Evolutionary conservation across 2,888 invertebrate species (phyloP), one percentile per base, ranked within the genome.

Genomic region (Nineta flava): DNA sequence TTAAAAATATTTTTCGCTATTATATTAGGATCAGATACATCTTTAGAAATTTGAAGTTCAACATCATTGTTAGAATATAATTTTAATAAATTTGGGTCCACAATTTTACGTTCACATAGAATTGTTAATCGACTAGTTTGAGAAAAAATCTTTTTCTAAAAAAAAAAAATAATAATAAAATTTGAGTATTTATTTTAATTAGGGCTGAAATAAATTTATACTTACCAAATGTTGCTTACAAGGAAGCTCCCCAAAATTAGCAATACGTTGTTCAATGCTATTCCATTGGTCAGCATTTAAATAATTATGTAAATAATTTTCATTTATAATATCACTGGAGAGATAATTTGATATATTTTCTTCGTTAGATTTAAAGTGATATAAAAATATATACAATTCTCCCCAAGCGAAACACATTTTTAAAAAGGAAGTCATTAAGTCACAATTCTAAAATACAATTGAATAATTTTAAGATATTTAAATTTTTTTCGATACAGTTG

Each of bases 141-240:
- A 6, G 26, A 26, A 7, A 6, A 26, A 6, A 26, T 26, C 7
- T 26, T 26, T 26, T 26, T 26, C 26, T 26, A 26, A 26, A 26
- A 26, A 26, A 26, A 26, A 26, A 26, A 3, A 26, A 26, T 19
- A 19, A 4, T 19, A 19, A 5, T 19, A 19, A 19, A 19, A 19
- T 19, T 19, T 19, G 2, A 19, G n/a, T n/a, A n/a, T n/a, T n/a
- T n/a, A n/a, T n/a, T n/a, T n/a, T n/a, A n/a, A n/a, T n/a, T n/a
- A n/a, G n/a, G n/a, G n/a, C n/a, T n/a, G n/a, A n/a, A n/a, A n/a
- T n/a, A n/a, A n/a, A n/a, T n/a, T n/a, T n/a, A n/a, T 26, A 26
- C 34, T 54, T 56, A 64, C 64, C 61, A 63, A 56, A 17, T 50
- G 52, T 16, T 51, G 53, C 52, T 55, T 57, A 42, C 58, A 60